Conservation (phyloP, 2,888 invertebrate species). For the Apoda limacodes region DNA sequence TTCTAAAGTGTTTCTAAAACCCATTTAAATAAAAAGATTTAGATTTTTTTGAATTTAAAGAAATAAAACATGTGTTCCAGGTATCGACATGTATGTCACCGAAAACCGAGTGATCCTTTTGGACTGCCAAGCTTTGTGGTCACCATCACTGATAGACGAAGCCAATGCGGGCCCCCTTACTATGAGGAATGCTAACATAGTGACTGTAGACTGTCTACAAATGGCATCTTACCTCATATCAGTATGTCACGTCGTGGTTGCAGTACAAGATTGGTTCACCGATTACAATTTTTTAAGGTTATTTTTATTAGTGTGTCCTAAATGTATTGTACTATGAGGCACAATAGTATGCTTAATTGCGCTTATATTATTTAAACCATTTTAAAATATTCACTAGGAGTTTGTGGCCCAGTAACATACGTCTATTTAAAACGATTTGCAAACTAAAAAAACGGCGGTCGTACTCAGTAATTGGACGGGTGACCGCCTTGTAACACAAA, state of each 20-base stretch:
- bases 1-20: not conserved
- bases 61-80: conserved; percentile 45
- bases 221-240: conserved; percentile 86
- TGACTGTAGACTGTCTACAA: conserved; percentile 80
- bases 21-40: too few relatives aligned
- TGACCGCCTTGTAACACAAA: too few relatives aligned
- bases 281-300: conserved; percentile 85
- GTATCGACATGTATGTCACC: conserved; percentile 80
- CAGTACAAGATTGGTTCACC: conserved; percentile 90
- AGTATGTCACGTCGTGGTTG: conserved; percentile 89
- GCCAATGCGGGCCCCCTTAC: conserved; percentile 59
- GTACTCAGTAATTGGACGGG: too few relatives aligned
- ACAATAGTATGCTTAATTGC: too few relatives aligned
- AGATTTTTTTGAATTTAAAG: not conserved
- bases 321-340: too few relatives aligned
- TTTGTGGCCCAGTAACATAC: too few relatives aligned
- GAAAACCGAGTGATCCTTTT: conserved; percentile 83
- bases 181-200: conserved; percentile 64
- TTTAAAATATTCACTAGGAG: too few relatives aligned
- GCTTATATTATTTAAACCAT: too few relatives aligned
- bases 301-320: too few relatives aligned
- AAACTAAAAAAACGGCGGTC: too few relatives aligned
- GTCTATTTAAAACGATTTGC: too few relatives aligned
- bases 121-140: conserved; percentile 86
- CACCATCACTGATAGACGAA: conserved; percentile 80